A percentile compares a stretch with the other conserved stretches of the same genome.
Evolutionary conservation across 1,140 invertebrate species (phyloP).

Genomic region (Acromyrmex charruanus): DNA sequence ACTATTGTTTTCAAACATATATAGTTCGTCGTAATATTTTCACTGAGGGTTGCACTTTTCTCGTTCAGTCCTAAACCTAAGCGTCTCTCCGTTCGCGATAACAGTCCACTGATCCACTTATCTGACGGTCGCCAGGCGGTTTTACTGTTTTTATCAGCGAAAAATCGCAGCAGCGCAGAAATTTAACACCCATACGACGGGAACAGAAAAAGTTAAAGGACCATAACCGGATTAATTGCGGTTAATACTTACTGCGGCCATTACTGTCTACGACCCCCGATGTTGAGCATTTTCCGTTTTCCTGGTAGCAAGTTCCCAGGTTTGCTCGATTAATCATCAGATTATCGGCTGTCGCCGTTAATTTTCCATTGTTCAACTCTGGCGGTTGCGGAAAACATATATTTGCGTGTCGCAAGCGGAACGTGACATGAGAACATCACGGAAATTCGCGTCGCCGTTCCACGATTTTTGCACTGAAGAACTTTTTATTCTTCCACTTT

Average conservation of each 20-base stretch:
- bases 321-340: slow-evolving; percentile 60
- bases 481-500: not conserved
- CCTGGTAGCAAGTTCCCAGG: slow-evolving; percentile 38
- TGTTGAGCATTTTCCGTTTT: slow-evolving; percentile 51
- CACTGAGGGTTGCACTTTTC: not conserved
- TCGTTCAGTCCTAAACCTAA: not conserved
- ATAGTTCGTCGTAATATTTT: not conserved
- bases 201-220: not conserved
- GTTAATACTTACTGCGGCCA: slow-evolving; percentile 47
- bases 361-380: slow-evolving; percentile 19
- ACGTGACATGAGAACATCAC: not conserved
- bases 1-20: not conserved
- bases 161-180: not conserved
- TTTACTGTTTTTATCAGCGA: not conserved
- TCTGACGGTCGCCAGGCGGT: not conserved
- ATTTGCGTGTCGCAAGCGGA: not conserved
- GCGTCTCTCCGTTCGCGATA: not conserved
- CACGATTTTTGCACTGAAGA: not conserved
- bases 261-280: slow-evolving; percentile 25
- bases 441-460: not conserved
- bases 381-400: not conserved
- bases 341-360: slow-evolving; percentile 44
- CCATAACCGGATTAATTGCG: slow-evolving; percentile 66
- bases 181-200: not conserved
- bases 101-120: not conserved